A percentile compares a stretch with the other conserved stretches of the same genome.
Conservation (phyloP, 2,888 invertebrate genomes). For the Alentia gelatinosa region DNA sequence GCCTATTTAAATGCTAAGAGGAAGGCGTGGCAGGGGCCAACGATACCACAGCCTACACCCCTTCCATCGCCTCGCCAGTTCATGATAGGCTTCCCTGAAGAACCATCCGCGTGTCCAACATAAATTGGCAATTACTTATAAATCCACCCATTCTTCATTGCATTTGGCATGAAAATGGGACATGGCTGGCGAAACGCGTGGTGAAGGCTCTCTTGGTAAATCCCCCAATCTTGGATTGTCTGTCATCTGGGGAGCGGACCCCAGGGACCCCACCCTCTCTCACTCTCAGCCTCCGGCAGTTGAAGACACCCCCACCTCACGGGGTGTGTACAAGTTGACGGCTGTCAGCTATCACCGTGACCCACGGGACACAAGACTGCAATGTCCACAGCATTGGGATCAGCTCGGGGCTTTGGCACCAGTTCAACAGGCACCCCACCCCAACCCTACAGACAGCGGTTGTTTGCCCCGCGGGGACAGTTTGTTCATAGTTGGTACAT, state of each 20-base stretch:
- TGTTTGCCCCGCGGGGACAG: neutral
- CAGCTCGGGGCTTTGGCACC: too few relatives aligned
- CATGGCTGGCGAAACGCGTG: neutral
- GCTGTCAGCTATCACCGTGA: neutral
- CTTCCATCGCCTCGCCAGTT: neutral
- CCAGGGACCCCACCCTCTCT: neutral
- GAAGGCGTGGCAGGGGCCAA: slow-evolving; percentile 6
- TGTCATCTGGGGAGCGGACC: neutral
- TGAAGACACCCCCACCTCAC: neutral
- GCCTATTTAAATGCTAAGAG: slow-evolving; percentile 52
- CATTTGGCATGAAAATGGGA: slow-evolving; percentile 49
- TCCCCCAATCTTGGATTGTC: slow-evolving; percentile 52
- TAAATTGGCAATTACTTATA: slow-evolving; percentile 53
- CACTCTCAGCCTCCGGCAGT: neutral
- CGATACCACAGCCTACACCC: slow-evolving; percentile 22
- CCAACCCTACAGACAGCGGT: neutral
- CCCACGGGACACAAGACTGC: neutral
- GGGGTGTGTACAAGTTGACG: neutral
- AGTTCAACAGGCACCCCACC: neutral
- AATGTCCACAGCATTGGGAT: neutral
- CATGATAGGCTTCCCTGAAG: slow-evolving; percentile 50
- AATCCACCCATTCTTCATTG: slow-evolving; percentile 53
- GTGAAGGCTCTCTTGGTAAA: slow-evolving; percentile 43
- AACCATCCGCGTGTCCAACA: slow-evolving; percentile 13
- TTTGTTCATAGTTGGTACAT: neutral